Base-by-base conservation (phyloP, 2,888 invertebrate genomes). In the Ptilodon capucinus region DNA sequence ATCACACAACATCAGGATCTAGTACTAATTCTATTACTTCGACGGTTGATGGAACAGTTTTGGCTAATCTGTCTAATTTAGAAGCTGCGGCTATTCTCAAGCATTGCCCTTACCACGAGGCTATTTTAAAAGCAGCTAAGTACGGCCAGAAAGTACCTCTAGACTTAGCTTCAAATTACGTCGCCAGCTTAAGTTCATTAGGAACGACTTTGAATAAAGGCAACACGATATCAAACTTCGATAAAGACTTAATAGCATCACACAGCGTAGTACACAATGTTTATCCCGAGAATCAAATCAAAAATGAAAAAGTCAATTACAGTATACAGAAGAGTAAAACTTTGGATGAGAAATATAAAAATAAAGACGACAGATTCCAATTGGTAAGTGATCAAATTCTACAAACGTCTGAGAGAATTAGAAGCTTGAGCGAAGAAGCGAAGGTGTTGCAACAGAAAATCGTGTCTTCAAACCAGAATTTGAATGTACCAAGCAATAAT, bases 51-150 rank as follows among this genome's bases (percentile, higher is more conserved):
- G 91, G 91, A 0, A 79, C 74, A 0, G 64, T 88, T 1, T 32
- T 91, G 1, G 83, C 84, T 0, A 90, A 90, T 19, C 56, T 90
- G 1, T 84, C 84, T 0, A 88, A 76, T 42, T 62, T 84, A 35
- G 91, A 91, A 14, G 91, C 87, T 0, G 91, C 90, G 2, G 91
- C 90, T 0, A 91, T 91, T 38, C 54, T 91, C 7, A 91, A 91
- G 49, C 91, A 91, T 57, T 91, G 91, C 46, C 91, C 91, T 0
- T 91, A 91, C 38, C 91, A 91, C 32, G 91, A 91, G 60, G 91
- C 91, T 17, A 88, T 91, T n/a, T 62, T 91, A 0, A 84, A 76
- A 65, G 91, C 91, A 0, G 91, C 91, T 0, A 75, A 79, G 41
- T 63, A 59, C 0, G 91, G 91, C 0, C 86, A 86, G 17, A 84